A percentile compares a stretch with the other conserved stretches of the same genome.
Evolutionary conservation across 2,888 invertebrate genomes (phyloP).

Genomic region (Cosmia pyralina): DNA sequence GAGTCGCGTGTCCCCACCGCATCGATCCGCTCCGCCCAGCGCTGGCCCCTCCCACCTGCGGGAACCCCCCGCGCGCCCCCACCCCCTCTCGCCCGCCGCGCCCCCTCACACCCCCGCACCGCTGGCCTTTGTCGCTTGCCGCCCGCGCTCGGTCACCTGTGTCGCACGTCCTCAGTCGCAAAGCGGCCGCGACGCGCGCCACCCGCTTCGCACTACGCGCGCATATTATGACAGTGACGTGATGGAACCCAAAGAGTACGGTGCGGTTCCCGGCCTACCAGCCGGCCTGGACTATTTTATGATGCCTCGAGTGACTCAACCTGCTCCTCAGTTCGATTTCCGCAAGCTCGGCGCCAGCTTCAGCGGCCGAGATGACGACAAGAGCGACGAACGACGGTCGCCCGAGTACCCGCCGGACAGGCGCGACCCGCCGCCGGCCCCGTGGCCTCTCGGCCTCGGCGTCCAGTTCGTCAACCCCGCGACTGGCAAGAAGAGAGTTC

Average conservation of each 20-base stretch:
- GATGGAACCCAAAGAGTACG: slow-evolving; percentile 89
- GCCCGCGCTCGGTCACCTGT: slow-evolving; percentile 90
- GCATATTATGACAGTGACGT: slow-evolving; percentile 87
- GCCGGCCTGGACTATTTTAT: slow-evolving; percentile 89
- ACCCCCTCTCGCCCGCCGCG: slow-evolving; percentile 63
- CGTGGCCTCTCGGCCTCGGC: slow-evolving; percentile 95
- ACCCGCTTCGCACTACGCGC: slow-evolving; percentile 85
- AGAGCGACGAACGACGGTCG: slow-evolving; percentile 82
- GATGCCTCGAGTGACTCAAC: slow-evolving; percentile 93
- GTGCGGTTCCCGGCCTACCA: slow-evolving; percentile 87
- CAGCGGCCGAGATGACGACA: slow-evolving; percentile 88
- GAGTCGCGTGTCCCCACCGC: slow-evolving; percentile 88
- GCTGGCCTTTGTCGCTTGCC: slow-evolving; percentile 86
- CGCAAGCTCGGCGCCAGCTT: slow-evolving; percentile 93
- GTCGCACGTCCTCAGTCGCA: slow-evolving; percentile 90
- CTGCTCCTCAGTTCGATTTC: slow-evolving; percentile 97
- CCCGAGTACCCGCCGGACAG: slow-evolving; percentile 83
- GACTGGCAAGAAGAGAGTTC: slow-evolving; percentile 98
- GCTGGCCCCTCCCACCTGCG: slow-evolving; percentile 87
- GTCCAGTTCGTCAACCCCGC: slow-evolving; percentile 97
- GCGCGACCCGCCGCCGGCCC: slow-evolving; percentile 88
- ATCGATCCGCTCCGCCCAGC: slow-evolving; percentile 90
- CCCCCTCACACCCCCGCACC: slow-evolving; percentile 81
- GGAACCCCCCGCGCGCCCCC: slow-evolving; percentile 68
- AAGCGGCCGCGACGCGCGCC: slow-evolving; percentile 91